phyloP scores from a whole-genome alignment of 2,113 vertebrate genomes.

The Sinosuthora webbiana region DNA sequence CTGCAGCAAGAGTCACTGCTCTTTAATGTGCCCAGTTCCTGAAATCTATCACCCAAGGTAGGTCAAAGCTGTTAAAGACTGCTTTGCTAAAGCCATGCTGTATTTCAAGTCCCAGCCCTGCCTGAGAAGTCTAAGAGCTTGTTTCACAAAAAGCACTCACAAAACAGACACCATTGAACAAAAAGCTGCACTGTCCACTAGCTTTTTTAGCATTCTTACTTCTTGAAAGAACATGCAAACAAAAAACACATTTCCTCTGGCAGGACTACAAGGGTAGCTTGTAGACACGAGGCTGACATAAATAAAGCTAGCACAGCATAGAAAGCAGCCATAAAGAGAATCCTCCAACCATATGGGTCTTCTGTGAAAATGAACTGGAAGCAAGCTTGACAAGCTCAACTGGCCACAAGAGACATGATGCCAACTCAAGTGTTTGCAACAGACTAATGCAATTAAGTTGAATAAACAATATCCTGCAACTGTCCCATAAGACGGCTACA shows the following conservation, averaged over 20 bases:
- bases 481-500: slow-evolving; percentile 22
- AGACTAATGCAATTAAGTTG: slow-evolving; percentile 42
- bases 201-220: slow-evolving; percentile 30
- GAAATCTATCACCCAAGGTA: background rate
- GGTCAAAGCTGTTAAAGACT: background rate
- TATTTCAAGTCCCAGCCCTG: background rate
- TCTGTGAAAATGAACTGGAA: slow-evolving; percentile 24
- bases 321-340: background rate
- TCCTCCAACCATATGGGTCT: slow-evolving; percentile 13
- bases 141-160: background rate
- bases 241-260: slow-evolving; percentile 39
- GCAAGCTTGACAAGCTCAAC: slow-evolving; percentile 53
- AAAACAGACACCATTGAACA: slow-evolving; percentile 6
- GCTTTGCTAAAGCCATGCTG: background rate
- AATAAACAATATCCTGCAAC: slow-evolving; percentile 43
- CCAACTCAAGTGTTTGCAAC: slow-evolving; percentile 31
- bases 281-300: slow-evolving; percentile 18
- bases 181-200: slow-evolving; percentile 44
- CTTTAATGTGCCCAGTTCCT: background rate
- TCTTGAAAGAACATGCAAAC: slow-evolving; percentile 43
- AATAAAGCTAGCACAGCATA: slow-evolving; percentile 16
- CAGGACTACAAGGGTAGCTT: slow-evolving; percentile 14
- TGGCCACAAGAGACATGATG: slow-evolving; percentile 30
- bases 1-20: background rate
- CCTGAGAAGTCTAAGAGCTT: background rate